Base-by-base conservation (phyloP, 2,888 invertebrate species). In the Iselma pallidipennis region DNA sequence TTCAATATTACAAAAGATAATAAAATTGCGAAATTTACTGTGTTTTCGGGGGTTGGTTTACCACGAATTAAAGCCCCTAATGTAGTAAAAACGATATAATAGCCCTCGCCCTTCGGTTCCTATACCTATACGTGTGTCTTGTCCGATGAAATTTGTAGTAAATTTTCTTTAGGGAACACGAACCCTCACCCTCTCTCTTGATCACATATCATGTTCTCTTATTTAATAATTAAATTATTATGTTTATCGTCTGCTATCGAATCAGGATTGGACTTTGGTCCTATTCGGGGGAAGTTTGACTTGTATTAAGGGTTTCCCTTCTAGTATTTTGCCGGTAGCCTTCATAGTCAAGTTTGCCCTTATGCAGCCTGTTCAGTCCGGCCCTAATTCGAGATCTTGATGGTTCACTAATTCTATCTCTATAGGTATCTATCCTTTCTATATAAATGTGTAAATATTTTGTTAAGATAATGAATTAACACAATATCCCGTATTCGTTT, bases 51-150 rank as follows among this genome's bases (percentile, higher is more conserved):
- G 37, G 37, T 16, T 16, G 60, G 60, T 59, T 55, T 59, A 53
- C 55, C 64, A 58, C 63, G 62, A 66, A 62, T 62, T 58, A 64
- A 56, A 51, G 54, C 59, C 60, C 64, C 66, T 63, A 63, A 65
- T 66, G 65, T 53, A 65, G 37, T 37, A 37, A 16, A 37, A 14
- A 37, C 6, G 7, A 16, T 7, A 37, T 7, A 16, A 37, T 16
- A 37, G 16, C 37, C 9, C 16, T 16, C 37, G 16, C 37, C 16
- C 16, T 16, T 16, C 26, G 6, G 33, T 16, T 33, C 33, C 14
- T 37, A 37, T n/a, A n/a, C n/a, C 16, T 37, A 16, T 37, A 9
- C 37, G 16, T 16, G 6, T 37, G 16, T 33, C 33, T 33, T 33
- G n/a, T 16, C 16, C 7, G 16, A 37, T 37, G 37, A 9, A 37